Percentiles rank a stretch among this genome's conserved stretches.
Evolutionary conservation across 2,888 invertebrate genomes (phyloP).

Genomic region (Chrysomela aeneicollis): DNA sequence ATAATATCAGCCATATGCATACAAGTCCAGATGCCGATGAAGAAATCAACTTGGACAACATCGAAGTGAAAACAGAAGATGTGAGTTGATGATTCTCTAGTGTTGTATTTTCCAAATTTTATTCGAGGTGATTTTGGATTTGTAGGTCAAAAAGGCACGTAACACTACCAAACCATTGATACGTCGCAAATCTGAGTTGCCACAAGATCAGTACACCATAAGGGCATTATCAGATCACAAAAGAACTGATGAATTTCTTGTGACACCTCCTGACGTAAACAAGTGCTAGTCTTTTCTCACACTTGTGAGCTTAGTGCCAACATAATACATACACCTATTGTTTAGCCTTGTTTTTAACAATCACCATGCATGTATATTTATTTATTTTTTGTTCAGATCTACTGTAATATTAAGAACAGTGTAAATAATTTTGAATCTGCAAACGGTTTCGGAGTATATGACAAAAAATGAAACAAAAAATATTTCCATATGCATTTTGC

Average conservation of each 20-base stretch:
- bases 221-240: conserved; percentile 92
- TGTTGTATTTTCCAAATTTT: neutral
- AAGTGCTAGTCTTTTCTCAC: conserved; percentile 75
- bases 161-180: conserved; percentile 87
- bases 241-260: conserved; percentile 89
- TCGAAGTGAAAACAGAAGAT: conserved; percentile 81
- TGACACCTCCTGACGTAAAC: conserved; percentile 85
- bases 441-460: conserved; percentile 18
- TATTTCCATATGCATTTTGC: conserved; percentile 18
- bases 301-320: conserved; percentile 58
- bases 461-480: conserved; percentile 2
- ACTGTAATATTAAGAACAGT: conserved; percentile 8
- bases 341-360: conserved; percentile 15
- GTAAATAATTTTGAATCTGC: conserved; percentile 20
- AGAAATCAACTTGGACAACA: conserved; percentile 75
- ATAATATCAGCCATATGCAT: conserved; percentile 54
- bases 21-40: conserved; percentile 65
- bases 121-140: conserved; percentile 9
- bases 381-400: conserved; percentile 19
- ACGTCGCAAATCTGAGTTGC: conserved; percentile 94
- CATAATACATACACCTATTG: conserved; percentile 29
- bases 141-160: conserved; percentile 70
- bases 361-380: conserved; percentile 21
- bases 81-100: conserved; percentile 60
- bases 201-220: conserved; percentile 90